Evolutionary conservation across 2,797 vertebrate species (phyloP), one percentile per base, ranked within the genome.

Genomic region (Pseudomugil gertrudae): DNA sequence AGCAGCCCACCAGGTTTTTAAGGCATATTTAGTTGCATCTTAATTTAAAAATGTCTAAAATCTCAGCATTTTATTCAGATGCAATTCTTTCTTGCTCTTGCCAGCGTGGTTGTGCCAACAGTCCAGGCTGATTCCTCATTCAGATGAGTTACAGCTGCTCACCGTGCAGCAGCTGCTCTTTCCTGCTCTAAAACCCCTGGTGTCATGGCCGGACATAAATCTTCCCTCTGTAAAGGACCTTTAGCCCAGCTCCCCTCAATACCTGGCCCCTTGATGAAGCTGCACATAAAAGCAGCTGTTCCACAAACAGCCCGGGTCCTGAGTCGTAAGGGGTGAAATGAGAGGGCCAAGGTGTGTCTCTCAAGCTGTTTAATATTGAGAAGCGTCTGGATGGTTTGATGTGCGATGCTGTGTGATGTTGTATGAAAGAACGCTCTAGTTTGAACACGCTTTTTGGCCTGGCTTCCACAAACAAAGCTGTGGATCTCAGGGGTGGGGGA

Each of bases 141-240:
- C 86, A 84, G 84, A 91, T 87, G 85, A 88, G 58, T 83, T 86
- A 80, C 84, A 90, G 89, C 85, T 89, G 88, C 75, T 57, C 67
- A 71, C 63, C 63, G 66, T 73, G 63, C 68, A 66, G 81, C 84
- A 81, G 80, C 84, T 88, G 76, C 58, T 15, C 59, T 54, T 80
- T 82, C 76, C 85, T 82, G 83, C 84, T 90, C 59, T 78, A 6
- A 81, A 82, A 52, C 64, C 36, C 67, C 60, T 13, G 14, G 76
- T 77, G 79, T 80, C 60, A 43, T 1, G 40, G 72, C 57, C 58
- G 35, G 58, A 74, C 60, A 66, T 80, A 87, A 88, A 86, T 87
- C 68, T 64, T 57, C 51, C 26, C 64, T 60, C 63, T 63, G 48
- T 40, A 40, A 61, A 61, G 55, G 76, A 84, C 72, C 60, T 86